These are phyloP conservation scores for Timandra comae DNA, from an alignment of 2,888 invertebrate species.

Conservation along the genomic window DNA sequence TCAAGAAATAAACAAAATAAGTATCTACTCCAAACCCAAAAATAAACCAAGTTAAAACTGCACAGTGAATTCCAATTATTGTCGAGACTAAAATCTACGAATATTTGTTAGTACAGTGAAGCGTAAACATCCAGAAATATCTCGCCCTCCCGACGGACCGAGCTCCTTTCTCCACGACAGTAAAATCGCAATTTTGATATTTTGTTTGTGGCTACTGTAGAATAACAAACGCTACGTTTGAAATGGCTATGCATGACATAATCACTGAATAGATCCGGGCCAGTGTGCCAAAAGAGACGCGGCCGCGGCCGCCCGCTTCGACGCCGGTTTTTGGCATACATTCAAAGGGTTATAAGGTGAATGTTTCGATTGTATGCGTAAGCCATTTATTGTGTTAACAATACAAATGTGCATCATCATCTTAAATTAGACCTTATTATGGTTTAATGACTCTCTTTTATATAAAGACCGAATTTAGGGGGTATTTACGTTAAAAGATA, in stretches of 20 bases:
- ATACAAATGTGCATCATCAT: slow-evolving; percentile 25
- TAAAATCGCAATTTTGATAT: slow-evolving; percentile 44
- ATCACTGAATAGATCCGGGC: slow-evolving; percentile 68
- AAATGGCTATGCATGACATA: slow-evolving; percentile 68
- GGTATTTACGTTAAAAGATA: too few relatives aligned
- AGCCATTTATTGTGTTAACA: slow-evolving; percentile 29
- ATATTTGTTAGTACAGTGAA: slow-evolving; percentile 19
- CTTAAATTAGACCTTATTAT: slow-evolving; percentile 12
- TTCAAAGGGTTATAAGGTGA: slow-evolving; percentile 71
- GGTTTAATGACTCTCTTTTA: too few relatives aligned
- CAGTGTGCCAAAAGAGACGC: slow-evolving; percentile 61
- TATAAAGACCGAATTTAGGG: too few relatives aligned
- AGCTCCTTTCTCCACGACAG: slow-evolving; percentile 40
- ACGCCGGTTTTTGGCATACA: slow-evolving; percentile 59
- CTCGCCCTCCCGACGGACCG: slow-evolving; percentile 24
- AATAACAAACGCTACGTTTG: slow-evolving; percentile 52
- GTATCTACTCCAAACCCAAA: too few relatives aligned
- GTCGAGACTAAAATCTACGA: too few relatives aligned
- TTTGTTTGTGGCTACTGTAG: slow-evolving; percentile 41
- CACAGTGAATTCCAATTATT: too few relatives aligned
- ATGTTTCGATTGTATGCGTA: slow-evolving; percentile 46
- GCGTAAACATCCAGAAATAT: slow-evolving; percentile 56
- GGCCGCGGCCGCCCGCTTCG: slow-evolving; percentile 40
- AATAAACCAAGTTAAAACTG: too few relatives aligned
- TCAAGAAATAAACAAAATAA: too few relatives aligned